Evolutionary conservation across 2,888 invertebrate species (phyloP).

Genomic region (Diarsia mendica): DNA sequence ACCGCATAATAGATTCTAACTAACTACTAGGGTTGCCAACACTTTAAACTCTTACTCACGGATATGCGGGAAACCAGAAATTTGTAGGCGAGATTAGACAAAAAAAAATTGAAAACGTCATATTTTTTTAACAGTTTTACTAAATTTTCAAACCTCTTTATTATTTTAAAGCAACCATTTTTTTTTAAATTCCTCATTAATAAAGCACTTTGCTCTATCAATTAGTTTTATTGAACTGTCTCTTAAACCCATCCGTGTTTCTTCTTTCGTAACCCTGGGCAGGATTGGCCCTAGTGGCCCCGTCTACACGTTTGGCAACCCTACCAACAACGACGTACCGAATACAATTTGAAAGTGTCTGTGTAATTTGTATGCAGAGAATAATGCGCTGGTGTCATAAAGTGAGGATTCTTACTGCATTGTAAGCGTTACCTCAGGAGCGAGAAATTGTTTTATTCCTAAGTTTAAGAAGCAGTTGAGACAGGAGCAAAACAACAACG

Average conservation of each 20-base stretch:
- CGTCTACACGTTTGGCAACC: not conserved
- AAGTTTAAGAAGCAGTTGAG: conserved; percentile 66
- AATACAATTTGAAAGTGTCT: conserved; percentile 82
- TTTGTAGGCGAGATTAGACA: not conserved
- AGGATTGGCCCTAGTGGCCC: too few relatives aligned
- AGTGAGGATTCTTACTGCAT: conserved; percentile 81
- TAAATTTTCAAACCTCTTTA: not conserved
- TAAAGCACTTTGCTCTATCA: not conserved
- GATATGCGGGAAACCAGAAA: not conserved
- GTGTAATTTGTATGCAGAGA: conserved; percentile 83
- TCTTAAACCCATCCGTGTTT: too few relatives aligned
- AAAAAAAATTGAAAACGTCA: not conserved
- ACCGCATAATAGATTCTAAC: conserved; percentile 71
- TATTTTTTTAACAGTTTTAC: not conserved
- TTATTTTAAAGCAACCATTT: not conserved
- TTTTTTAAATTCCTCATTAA: too few relatives aligned
- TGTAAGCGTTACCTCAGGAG: conserved; percentile 75
- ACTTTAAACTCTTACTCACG: not conserved
- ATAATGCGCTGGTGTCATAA: conserved; percentile 79
- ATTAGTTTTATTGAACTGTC: too few relatives aligned
- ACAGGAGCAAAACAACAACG: conserved; percentile 37
- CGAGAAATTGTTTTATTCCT: conserved; percentile 77
- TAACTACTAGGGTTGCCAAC: conserved; percentile 68
- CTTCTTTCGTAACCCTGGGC: too few relatives aligned
- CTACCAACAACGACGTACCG: conserved; percentile 69